These are phyloP conservation scores for Teinopalpus imperialis DNA, from an alignment of 2,888 invertebrate species.

Conservation along the genomic window DNA sequence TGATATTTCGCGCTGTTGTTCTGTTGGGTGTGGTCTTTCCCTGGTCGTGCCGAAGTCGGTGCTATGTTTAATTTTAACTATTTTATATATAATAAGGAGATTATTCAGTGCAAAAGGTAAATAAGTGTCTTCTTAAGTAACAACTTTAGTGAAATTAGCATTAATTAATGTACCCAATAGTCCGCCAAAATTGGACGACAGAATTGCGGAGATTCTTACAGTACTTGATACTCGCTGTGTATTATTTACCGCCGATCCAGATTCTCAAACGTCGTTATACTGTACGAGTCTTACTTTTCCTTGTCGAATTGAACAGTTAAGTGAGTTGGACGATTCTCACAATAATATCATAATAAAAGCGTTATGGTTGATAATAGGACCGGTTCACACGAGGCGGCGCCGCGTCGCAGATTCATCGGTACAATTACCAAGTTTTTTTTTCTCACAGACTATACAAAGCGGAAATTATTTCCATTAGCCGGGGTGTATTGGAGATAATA, in stretches of 20 bases:
- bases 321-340: slow-evolving; percentile 52
- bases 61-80: too few relatives aligned
- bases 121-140: background rate
- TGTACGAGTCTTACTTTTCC: slow-evolving; percentile 25
- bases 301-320: slow-evolving; percentile 36
- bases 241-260: slow-evolving; percentile 30
- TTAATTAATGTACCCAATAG: slow-evolving; percentile 7
- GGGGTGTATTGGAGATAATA: slow-evolving; percentile 26
- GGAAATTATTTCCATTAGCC: slow-evolving; percentile 52
- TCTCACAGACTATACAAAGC: slow-evolving; percentile 54
- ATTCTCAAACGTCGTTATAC: slow-evolving; percentile 31
- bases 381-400: slow-evolving; percentile 53
- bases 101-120: too few relatives aligned
- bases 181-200: slow-evolving; percentile 38
- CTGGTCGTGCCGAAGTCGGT: too few relatives aligned
- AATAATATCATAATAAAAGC: slow-evolving; percentile 37
- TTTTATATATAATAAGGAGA: too few relatives aligned
- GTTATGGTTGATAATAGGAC: slow-evolving; percentile 45
- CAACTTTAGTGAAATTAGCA: slow-evolving; percentile 9
- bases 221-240: slow-evolving; percentile 28
- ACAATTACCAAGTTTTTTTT: slow-evolving; percentile 64
- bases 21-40: too few relatives aligned
- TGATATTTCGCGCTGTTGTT: too few relatives aligned
- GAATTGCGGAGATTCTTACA: slow-evolving; percentile 27
- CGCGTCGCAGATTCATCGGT: slow-evolving; percentile 48